Conservation (phyloP, 64 coral and sea anemone genomes). For the Actinia tenebrosa region DNA sequence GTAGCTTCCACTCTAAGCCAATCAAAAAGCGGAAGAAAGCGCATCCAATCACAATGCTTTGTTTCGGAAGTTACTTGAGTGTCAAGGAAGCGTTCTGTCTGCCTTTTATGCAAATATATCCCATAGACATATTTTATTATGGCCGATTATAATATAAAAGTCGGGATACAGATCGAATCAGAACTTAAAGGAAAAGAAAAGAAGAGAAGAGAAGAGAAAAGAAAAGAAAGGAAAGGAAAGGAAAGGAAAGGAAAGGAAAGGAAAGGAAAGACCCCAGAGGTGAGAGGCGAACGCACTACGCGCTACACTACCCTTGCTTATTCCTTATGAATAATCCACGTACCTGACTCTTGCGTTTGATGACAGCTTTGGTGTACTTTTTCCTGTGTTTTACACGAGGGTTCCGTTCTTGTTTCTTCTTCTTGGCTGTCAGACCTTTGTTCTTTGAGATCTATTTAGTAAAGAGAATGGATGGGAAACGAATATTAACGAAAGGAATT, state of each 20-base stretch:
- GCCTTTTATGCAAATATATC: no score
- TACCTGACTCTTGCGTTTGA: constrained; percentile 98
- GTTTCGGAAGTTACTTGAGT: background rate
- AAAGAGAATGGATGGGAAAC: background rate
- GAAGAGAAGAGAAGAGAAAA: no score
- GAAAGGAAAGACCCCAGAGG: no score
- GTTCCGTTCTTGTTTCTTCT: constrained; percentile 82
- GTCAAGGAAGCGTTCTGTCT: background rate
- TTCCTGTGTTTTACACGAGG: constrained; percentile 95
- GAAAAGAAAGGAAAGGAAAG: no score
- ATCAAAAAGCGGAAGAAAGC: background rate
- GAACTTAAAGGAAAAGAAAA: background rate
- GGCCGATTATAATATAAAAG: no score
- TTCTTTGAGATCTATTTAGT: constrained; percentile 86
- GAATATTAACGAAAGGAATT: background rate
- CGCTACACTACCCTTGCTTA: no score
- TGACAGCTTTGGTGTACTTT: constrained; percentile 83
- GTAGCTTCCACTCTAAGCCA: background rate
- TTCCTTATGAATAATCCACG: no score
- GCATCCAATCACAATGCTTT: background rate
- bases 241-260: no score
- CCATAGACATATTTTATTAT: no score
- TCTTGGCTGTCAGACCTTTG: constrained; percentile 80
- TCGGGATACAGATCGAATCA: background rate
- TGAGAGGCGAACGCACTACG: no score